Evolutionary conservation across 2,113 vertebrate genomes (phyloP).

Genomic region (Chionodraco myersi): DNA sequence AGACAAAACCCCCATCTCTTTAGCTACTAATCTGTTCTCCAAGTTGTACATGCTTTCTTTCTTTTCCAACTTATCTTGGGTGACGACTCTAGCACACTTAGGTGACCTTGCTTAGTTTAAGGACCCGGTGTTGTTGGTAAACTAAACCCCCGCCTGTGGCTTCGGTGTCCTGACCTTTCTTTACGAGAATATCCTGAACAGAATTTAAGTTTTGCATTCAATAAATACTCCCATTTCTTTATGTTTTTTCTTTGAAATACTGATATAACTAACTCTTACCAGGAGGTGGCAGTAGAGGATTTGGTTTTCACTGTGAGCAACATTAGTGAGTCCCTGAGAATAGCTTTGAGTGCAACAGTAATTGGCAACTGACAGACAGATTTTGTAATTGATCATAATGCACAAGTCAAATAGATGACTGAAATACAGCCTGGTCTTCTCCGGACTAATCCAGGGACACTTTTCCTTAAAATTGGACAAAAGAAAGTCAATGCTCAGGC

Average conservation of each 20-base stretch:
- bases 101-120: neutral
- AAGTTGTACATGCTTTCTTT: neutral
- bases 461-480: constrained; percentile 23
- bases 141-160: neutral
- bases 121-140: neutral
- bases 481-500: neutral
- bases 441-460: constrained; percentile 7
- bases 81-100: neutral
- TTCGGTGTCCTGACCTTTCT: neutral
- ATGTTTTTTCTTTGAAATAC: constrained; percentile 1
- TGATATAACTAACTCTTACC: constrained; percentile 45
- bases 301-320: constrained; percentile 23
- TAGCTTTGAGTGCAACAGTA: constrained; percentile 28
- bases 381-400: constrained; percentile 56
- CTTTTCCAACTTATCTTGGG: neutral
- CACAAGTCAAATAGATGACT: constrained; percentile 31
- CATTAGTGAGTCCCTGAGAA: constrained; percentile 11
- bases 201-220: neutral
- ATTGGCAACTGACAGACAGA: constrained; percentile 50
- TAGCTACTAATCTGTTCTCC: neutral
- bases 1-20: neutral
- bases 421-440: constrained; percentile 17
- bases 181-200: neutral
- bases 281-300: constrained; percentile 82
- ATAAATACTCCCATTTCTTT: neutral